Evolutionary conservation across 2,888 invertebrate species (phyloP), one percentile per base, ranked within the genome.

Genomic region (Magallana nippona): DNA sequence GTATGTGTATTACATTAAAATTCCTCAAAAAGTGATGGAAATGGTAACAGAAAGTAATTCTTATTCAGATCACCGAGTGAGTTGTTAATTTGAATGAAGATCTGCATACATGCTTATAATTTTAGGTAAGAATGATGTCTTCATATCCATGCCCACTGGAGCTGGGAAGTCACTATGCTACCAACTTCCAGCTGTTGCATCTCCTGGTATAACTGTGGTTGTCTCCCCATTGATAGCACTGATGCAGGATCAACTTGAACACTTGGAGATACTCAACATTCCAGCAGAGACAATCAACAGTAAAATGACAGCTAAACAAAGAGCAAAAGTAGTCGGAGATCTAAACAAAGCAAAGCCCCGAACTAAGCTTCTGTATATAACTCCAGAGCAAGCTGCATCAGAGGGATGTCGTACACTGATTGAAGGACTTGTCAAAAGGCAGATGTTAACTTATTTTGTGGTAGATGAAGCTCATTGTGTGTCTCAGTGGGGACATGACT

Each of bases 401-500:
- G 95, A 95, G 17, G 89, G 86, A 78, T 94, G 94, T 85, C 90
- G 89, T 81, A 79, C 79, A 78, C 94, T 97, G 1, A 95, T 97
- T 86, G 95, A 96, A 44, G 96, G 96, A 90, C 94, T 98, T 89
- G 95, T 96, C 83, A 96, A 96, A 91, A 96, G 96, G 91, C 96
- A 97, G 83, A 96, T 97, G 92, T 94, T 99, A 5, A 96, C 97
- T 0, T 98, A 97, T 94, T 96, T 99, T 90, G 97, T 98, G 32
- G 97, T 99, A 15, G 99, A 99, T 95, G 99, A 99, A 95, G 94
- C 94, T 15, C 94, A 94, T 85, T 94, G 94, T 90, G 98, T 99
- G 0, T 98, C 98, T 91, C 97, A 99, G 92, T 99, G 99, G 99
- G 99, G 99, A 0, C 99, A 99, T 95, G 99, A 99, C 94, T 99